Percentiles rank a stretch among this genome's conserved stretches.
These are phyloP conservation scores for Lumbricus terrestris DNA, from an alignment of 2,888 invertebrate species.

Conservation along the genomic window DNA sequence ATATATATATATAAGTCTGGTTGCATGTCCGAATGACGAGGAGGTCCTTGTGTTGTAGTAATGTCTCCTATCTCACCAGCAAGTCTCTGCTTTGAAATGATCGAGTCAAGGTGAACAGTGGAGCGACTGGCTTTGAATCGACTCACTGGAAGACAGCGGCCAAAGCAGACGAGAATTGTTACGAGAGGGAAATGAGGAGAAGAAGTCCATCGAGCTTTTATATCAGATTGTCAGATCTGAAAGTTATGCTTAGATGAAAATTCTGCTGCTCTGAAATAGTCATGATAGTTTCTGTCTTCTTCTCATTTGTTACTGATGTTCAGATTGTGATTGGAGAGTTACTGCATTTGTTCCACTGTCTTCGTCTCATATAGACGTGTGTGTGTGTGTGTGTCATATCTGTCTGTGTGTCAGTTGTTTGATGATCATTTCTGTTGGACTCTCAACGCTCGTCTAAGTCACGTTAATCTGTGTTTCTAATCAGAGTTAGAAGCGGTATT, in stretches of 20 bases:
- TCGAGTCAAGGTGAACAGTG: neutral
- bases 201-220: neutral
- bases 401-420: neutral
- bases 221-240: neutral
- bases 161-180: neutral
- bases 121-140: no score
- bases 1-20: neutral
- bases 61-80: no score
- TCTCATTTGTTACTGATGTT: neutral
- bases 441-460: neutral
- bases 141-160: neutral
- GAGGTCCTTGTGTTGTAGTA: neutral
- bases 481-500: neutral
- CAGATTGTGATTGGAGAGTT: neutral
- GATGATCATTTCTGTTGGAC: neutral
- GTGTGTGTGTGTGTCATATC: neutral
- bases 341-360: neutral
- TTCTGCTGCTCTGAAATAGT: neutral
- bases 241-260: neutral
- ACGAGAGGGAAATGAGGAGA: neutral
- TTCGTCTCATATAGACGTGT: neutral
- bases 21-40: neutral
- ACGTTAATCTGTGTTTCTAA: neutral
- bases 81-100: no score
- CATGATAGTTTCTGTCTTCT: neutral